A percentile compares a stretch with the other conserved stretches of the same genome.
Conservation (phyloP, 2,113 vertebrate species). For the Genyomyrus donnyi region DNA sequence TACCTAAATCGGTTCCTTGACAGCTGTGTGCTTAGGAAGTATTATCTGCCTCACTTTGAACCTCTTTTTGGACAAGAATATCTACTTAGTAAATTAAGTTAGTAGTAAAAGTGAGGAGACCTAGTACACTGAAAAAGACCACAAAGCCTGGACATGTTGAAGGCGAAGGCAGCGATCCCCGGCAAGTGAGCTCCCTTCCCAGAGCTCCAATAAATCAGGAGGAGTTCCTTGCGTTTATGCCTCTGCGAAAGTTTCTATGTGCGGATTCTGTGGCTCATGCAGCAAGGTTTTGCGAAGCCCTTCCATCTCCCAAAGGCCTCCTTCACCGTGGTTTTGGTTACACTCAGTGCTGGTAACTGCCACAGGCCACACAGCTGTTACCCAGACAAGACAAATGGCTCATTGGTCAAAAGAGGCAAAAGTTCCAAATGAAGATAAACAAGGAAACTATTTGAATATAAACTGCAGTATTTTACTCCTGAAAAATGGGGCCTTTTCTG, state of each 20-base stretch:
- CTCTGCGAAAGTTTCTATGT: background rate
- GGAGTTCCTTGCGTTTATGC: background rate
- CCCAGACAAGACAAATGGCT: constrained; percentile 16
- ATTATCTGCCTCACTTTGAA: background rate
- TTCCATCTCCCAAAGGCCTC: background rate
- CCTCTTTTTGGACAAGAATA: background rate
- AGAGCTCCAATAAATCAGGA: background rate
- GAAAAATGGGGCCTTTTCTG: background rate
- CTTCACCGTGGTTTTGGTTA: background rate
- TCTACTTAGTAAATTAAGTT: background rate
- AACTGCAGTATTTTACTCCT: background rate
- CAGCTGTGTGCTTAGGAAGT: background rate
- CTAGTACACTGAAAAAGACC: background rate
- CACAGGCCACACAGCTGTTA: background rate
- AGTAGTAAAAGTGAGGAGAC: background rate
- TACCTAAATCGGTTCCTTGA: background rate
- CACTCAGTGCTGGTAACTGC: constrained; percentile 21
- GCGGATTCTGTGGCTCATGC: background rate
- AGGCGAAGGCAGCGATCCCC: background rate
- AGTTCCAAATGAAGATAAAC: background rate
- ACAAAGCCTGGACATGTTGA: background rate
- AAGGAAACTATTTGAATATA: background rate
- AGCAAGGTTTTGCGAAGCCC: background rate
- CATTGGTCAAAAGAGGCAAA: constrained; percentile 1
- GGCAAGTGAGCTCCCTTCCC: background rate